Evolutionary conservation across 2,888 invertebrate species (phyloP).

Genomic region (Plebejus anna): DNA sequence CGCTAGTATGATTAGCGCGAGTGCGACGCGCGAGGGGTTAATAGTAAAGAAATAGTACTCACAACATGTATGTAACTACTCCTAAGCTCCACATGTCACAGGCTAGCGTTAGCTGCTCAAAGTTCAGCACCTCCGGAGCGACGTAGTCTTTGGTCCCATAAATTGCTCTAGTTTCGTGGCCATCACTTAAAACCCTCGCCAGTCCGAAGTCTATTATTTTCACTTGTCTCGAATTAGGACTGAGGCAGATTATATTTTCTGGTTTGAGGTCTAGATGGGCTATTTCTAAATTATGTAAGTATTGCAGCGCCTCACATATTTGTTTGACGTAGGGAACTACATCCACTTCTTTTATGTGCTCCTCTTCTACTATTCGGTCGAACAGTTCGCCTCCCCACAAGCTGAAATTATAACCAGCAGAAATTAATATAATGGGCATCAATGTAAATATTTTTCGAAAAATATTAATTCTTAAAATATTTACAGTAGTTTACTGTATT

Average conservation of each 20-base stretch:
- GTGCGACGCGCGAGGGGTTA: too few relatives aligned
- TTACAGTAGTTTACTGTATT: background rate
- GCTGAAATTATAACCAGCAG: constrained; percentile 67
- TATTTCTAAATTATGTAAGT: constrained; percentile 91
- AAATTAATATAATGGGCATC: background rate
- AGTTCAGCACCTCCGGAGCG: constrained; percentile 94
- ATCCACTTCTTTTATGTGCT: constrained; percentile 85
- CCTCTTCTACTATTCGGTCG: constrained; percentile 94
- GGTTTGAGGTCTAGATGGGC: constrained; percentile 97
- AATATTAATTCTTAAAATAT: background rate
- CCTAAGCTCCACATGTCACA: constrained; percentile 98
- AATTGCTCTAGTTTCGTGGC: constrained; percentile 60
- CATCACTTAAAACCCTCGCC: constrained; percentile 64
- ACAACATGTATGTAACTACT: constrained; percentile 95
- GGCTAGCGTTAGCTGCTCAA: constrained; percentile 90
- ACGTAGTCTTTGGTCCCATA: constrained; percentile 97
- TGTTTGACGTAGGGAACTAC: constrained; percentile 92
- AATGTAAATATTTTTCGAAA: background rate
- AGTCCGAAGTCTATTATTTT: constrained; percentile 97
- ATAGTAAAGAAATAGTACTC: constrained; percentile 61
- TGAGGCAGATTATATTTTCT: constrained; percentile 96
- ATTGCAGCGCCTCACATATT: constrained; percentile 94
- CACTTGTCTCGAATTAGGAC: constrained; percentile 89
- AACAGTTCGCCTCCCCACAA: constrained; percentile 96
- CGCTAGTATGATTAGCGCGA: too few relatives aligned